These are phyloP conservation scores for Eumeta japonica DNA, from an alignment of 1,140 invertebrate species.

Conservation along the genomic window DNA sequence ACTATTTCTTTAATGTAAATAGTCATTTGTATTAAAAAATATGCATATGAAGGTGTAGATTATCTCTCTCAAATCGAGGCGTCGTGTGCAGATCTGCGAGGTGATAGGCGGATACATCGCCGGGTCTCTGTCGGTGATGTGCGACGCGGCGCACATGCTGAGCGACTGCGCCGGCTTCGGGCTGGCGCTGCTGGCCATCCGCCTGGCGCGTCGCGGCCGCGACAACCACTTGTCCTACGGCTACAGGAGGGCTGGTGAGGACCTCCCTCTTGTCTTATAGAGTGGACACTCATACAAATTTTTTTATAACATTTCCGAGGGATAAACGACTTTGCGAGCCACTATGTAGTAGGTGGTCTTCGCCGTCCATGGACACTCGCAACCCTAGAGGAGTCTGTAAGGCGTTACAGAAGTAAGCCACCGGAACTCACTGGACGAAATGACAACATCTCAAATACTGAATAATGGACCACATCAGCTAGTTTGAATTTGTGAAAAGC, in stretches of 20 bases:
- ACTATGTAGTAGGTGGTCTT: neutral
- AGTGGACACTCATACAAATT: neutral
- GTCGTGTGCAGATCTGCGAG: slow-evolving; percentile 61
- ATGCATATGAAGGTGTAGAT: too few species aligned
- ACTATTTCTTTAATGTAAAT: too few species aligned
- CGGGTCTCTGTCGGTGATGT: slow-evolving; percentile 79
- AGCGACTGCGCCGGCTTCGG: slow-evolving; percentile 82
- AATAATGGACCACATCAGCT: too few species aligned
- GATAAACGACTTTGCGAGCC: too few species aligned
- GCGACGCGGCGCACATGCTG: slow-evolving; percentile 81
- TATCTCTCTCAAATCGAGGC: neutral
- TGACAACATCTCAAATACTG: too few species aligned
- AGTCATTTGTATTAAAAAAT: too few species aligned
- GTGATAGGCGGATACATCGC: slow-evolving; percentile 75
- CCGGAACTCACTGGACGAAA: too few species aligned
- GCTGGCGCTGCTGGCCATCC: slow-evolving; percentile 74
- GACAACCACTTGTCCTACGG: slow-evolving; percentile 76
- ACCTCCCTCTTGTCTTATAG: slow-evolving; percentile 1
- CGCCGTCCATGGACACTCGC: too few species aligned
- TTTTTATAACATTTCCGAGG: too few species aligned
- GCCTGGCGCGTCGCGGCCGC: slow-evolving; percentile 64
- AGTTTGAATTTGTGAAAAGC: too few species aligned
- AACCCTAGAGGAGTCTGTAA: too few species aligned
- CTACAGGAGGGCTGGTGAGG: slow-evolving; percentile 72
- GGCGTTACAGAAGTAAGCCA: too few species aligned